phyloP scores from a whole-genome alignment of 2,113 vertebrate genomes.

The Taurulus bubalis region DNA sequence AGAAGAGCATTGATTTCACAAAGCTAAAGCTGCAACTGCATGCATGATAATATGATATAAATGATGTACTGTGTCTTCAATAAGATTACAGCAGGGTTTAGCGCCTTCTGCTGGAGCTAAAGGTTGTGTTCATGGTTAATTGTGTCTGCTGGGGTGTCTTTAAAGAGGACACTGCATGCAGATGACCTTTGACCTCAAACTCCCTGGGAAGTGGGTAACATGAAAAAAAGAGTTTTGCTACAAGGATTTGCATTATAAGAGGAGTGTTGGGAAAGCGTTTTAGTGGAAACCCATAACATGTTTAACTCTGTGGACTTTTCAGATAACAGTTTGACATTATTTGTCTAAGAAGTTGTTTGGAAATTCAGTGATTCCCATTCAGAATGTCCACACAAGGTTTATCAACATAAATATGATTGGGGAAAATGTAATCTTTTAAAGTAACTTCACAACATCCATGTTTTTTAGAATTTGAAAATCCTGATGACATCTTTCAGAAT shows the following conservation, averaged over 20 bases:
- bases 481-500: not conserved
- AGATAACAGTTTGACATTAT: not conserved
- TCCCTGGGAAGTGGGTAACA: not conserved
- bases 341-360: not conserved
- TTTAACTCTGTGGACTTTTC: not conserved
- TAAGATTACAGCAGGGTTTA: not conserved
- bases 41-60: not conserved
- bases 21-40: not conserved
- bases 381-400: not conserved
- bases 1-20: not conserved
- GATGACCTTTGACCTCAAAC: slow-evolving; percentile 17
- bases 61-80: not conserved
- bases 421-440: not conserved
- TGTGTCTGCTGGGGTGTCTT: slow-evolving; percentile 1
- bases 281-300: not conserved
- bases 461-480: not conserved
- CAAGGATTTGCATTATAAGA: not conserved
- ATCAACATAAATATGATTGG: not conserved
- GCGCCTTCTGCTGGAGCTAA: slow-evolving; percentile 27
- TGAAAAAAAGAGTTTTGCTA: not conserved
- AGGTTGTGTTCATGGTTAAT: slow-evolving; percentile 12
- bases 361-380: not conserved
- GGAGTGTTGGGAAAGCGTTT: not conserved
- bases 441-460: not conserved
- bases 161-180: not conserved